phyloP scores from a whole-genome alignment of 2,113 vertebrate species.

The Martes martes region DNA sequence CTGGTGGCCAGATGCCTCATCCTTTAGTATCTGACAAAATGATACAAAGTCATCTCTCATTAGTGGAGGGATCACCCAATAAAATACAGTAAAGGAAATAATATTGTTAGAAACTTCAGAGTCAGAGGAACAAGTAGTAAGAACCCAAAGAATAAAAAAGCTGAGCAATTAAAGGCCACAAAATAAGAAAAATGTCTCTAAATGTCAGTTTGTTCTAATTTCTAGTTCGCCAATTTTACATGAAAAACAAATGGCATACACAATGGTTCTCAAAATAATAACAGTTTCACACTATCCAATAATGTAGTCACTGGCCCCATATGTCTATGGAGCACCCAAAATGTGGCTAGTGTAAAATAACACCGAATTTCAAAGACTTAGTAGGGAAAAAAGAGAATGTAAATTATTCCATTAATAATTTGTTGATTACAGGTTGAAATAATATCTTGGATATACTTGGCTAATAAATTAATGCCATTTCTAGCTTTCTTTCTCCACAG shows the following conservation, averaged over 20 bases:
- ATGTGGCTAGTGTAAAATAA: neutral
- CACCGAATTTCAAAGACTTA: neutral
- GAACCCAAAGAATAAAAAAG: neutral
- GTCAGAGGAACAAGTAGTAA: neutral
- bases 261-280: neutral
- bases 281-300: neutral
- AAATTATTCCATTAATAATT: neutral
- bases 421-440: neutral
- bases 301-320: neutral
- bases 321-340: neutral
- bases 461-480: neutral
- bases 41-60: neutral
- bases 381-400: neutral
- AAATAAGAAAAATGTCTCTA: neutral
- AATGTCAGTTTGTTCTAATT: neutral
- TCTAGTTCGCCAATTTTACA: neutral
- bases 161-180: neutral
- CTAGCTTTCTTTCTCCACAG: neutral
- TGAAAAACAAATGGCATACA: slow-evolving; percentile 22
- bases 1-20: slow-evolving; percentile 53
- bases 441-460: neutral
- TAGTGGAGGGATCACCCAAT: neutral
- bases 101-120: neutral
- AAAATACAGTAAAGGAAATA: slow-evolving; percentile 22
- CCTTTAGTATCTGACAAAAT: slow-evolving; percentile 5